Conservation (phyloP, 2,797 vertebrate genomes). For the Hipposideros larvatus region DNA sequence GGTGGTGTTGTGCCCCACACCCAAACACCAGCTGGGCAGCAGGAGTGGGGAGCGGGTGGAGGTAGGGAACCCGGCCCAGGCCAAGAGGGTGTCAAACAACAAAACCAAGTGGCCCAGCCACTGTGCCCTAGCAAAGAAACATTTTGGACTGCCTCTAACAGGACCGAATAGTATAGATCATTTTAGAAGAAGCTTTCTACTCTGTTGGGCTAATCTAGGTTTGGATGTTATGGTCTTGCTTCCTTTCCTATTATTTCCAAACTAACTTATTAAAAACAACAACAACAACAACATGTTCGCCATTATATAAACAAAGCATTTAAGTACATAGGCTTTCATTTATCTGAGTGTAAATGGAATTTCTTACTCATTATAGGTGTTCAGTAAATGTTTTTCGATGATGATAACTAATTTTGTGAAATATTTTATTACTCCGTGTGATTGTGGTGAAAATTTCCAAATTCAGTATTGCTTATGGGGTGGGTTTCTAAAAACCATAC, state of each 20-base stretch:
- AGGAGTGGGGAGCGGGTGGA: not conserved
- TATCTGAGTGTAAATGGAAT: not conserved
- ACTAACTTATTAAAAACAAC: not conserved
- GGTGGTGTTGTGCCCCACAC: constrained; percentile 57
- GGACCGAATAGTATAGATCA: not conserved
- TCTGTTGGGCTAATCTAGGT: not conserved
- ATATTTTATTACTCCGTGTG: not conserved
- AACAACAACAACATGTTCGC: not conserved
- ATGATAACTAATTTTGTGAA: not conserved
- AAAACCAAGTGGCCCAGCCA: constrained; percentile 8
- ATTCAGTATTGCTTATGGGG: not conserved
- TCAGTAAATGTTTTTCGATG: not conserved
- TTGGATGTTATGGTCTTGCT: not conserved
- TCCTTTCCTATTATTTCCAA: not conserved
- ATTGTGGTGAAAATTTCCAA: not conserved
- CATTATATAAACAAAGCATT: not conserved
- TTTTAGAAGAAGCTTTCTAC: constrained; percentile 24
- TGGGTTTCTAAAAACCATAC: not conserved
- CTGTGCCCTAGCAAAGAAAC: not conserved
- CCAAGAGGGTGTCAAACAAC: constrained; percentile 7
- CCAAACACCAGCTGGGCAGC: constrained; percentile 62
- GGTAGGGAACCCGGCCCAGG: not conserved
- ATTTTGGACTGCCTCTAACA: not conserved
- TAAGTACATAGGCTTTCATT: not conserved
- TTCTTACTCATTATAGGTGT: not conserved